phyloP scores from a whole-genome alignment of 2,888 invertebrate species.

The Timema cristinae region DNA sequence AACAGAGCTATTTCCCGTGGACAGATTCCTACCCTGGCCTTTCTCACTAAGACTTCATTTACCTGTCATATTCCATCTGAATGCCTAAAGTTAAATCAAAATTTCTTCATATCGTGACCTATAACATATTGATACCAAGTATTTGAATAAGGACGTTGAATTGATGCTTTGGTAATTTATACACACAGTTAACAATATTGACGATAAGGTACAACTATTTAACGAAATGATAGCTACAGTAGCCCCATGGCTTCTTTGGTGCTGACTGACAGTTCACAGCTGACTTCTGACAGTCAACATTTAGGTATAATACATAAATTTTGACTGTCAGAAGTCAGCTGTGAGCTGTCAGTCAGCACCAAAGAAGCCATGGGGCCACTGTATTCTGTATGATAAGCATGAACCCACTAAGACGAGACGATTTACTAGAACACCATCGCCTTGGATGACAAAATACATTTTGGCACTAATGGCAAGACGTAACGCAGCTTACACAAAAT shows the following conservation, averaged over 20 bases:
- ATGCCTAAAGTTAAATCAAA: slow-evolving; percentile 6
- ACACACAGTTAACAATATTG: neutral
- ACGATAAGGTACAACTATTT: neutral
- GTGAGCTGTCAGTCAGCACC: too few species aligned
- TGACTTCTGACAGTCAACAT: too few species aligned
- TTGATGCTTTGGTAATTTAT: neutral
- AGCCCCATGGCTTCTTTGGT: too few species aligned
- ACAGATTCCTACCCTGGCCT: neutral
- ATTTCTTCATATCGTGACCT: neutral
- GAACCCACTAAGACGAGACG: slow-evolving; percentile 3
- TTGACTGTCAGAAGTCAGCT: too few species aligned
- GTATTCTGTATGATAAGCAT: neutral
- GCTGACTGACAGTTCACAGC: too few species aligned
- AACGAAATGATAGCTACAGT: neutral
- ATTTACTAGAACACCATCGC: neutral
- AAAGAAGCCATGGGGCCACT: too few species aligned
- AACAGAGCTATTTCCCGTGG: neutral
- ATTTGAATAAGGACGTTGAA: neutral
- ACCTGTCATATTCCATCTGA: neutral
- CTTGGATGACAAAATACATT: slow-evolving; percentile 13
- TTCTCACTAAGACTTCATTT: neutral
- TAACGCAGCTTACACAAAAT: slow-evolving; percentile 1
- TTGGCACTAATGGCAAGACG: neutral
- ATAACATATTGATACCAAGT: neutral
- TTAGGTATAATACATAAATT: too few species aligned